A percentile compares a stretch with the other conserved stretches of the same genome.
phyloP scores from a whole-genome alignment of 1,140 invertebrate genomes.

The Heliconius melpomene region DNA sequence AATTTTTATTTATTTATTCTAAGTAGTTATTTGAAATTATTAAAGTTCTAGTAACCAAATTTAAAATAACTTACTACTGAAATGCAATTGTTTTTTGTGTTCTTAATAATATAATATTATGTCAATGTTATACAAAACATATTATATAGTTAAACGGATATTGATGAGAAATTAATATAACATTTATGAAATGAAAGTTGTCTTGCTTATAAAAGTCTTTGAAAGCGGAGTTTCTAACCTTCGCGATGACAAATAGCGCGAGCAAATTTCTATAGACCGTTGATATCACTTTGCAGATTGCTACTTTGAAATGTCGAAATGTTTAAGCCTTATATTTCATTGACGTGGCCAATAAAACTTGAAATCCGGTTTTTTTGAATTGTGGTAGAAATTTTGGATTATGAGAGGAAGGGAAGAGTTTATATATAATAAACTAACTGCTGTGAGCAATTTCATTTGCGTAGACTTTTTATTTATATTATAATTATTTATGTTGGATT shows the following conservation, averaged over 20 bases:
- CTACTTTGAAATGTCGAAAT: conserved; percentile 10
- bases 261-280: conserved; percentile 4
- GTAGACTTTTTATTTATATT: no score
- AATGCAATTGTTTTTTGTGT: no score
- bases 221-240: background rate
- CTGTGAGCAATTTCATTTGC: no score
- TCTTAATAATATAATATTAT: no score
- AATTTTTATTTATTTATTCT: no score
- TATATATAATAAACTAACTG: no score
- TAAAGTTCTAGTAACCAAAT: background rate
- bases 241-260: conserved; percentile 3
- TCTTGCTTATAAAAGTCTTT: background rate
- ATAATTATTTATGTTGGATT: no score
- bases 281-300: conserved; percentile 9
- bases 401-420: no score
- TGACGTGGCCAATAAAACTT: no score
- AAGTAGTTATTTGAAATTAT: background rate
- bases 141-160: background rate
- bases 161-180: background rate
- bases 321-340: background rate
- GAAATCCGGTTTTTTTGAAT: no score
- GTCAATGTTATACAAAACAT: background rate
- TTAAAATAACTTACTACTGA: no score
- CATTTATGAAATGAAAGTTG: background rate
- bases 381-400: no score